phyloP scores from a whole-genome alignment of 2,113 vertebrate genomes.

The Tupaia chinensis region DNA sequence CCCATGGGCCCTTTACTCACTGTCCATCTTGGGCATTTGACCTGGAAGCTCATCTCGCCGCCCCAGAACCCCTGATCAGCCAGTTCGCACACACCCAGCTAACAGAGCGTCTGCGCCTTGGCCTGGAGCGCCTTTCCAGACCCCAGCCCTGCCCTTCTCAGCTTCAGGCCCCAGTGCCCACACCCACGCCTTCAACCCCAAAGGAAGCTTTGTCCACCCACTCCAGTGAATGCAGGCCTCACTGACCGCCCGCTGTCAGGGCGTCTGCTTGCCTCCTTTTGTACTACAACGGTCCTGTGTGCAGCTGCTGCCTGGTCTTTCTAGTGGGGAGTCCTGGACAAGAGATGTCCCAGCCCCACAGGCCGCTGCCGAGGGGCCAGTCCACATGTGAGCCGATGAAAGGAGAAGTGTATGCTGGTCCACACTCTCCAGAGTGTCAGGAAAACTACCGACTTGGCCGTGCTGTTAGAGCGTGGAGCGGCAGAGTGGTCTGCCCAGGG shows the following conservation, averaged over 20 bases:
- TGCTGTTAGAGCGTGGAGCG: too few species aligned
- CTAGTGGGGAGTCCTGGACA: rapidly evolving
- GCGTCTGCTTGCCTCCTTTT: rapidly evolving
- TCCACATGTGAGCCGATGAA: too few species aligned
- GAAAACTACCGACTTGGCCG: too few species aligned
- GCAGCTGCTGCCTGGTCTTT: too few species aligned
- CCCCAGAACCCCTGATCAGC: not conserved
- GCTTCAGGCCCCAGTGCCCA: rapidly evolving
- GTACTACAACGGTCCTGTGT: too few species aligned
- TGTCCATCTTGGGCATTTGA: not conserved
- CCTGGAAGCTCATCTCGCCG: too few species aligned
- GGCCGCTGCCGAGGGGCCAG: rapidly evolving
- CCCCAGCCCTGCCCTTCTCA: rapidly evolving
- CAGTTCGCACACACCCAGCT: too few species aligned
- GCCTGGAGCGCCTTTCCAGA: not conserved
- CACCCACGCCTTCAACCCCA: not conserved
- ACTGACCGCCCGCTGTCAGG: rapidly evolving
- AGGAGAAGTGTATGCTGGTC: too few species aligned
- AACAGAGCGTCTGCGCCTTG: not conserved
- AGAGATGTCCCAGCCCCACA: not conserved
- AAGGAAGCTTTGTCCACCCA: not conserved
- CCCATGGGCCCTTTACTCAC: not conserved
- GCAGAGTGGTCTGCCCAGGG: too few species aligned
- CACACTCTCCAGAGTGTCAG: too few species aligned
- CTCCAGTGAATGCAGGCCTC: rapidly evolving